Conservation (phyloP, 2,797 vertebrate species). For the Aulostomus chinensis region DNA sequence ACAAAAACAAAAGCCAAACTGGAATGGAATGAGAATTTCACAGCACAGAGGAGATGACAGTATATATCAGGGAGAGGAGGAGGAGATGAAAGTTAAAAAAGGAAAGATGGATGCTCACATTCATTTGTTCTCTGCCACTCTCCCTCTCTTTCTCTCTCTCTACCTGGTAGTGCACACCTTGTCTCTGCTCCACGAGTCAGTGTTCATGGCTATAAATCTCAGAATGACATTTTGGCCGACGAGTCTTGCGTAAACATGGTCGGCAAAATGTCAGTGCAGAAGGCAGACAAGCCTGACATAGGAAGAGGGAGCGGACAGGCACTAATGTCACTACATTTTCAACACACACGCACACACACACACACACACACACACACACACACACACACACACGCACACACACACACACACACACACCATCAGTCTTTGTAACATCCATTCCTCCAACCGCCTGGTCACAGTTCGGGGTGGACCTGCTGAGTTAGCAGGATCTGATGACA, state of each 20-base stretch:
- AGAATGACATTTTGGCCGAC: conserved; percentile 69
- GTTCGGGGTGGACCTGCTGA: conserved; percentile 22
- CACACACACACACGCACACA: no score
- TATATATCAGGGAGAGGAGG: conserved; percentile 20
- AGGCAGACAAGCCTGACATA: conserved; percentile 72
- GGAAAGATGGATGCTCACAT: conserved; percentile 35
- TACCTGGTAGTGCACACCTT: conserved; percentile 51
- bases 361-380: no score
- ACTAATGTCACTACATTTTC: conserved; percentile 79
- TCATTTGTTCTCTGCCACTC: conserved; percentile 55
- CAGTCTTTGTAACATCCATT: conserved; percentile 71
- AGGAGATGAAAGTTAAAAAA: conserved; percentile 28
- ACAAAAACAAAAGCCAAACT: not conserved
- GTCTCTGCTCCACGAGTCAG: conserved; percentile 53
- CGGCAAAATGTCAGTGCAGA: conserved; percentile 73
- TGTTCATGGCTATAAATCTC: conserved; percentile 75
- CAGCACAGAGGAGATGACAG: conserved; percentile 47
- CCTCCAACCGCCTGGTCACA: conserved; percentile 38
- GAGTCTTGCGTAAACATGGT: conserved; percentile 67
- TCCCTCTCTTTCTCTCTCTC: conserved; percentile 12
- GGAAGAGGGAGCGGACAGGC: conserved; percentile 66
- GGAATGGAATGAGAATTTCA: conserved; percentile 36
- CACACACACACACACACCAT: conserved; percentile 64
- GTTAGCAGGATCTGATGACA: conserved; percentile 40
- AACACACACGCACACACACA: no score